Conservation (phyloP, 2,797 vertebrate genomes). For the Micrastur ruficollis region DNA sequence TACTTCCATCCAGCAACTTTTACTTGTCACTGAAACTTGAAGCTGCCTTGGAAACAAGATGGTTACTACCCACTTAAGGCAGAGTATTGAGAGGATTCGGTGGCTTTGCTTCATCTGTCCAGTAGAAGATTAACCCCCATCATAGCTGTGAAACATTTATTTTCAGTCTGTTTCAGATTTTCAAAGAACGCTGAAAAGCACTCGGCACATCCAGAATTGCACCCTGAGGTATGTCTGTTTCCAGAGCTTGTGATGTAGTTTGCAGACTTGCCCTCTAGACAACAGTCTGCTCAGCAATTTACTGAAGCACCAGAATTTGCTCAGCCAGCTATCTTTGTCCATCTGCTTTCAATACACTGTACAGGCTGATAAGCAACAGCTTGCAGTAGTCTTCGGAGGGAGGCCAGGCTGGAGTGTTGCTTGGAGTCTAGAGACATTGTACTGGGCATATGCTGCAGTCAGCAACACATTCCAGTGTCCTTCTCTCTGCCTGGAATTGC, state of each 20-base stretch:
- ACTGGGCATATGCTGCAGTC: slow-evolving; percentile 25
- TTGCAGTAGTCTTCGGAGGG: not conserved
- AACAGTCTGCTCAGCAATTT: not conserved
- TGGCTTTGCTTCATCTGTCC: not conserved
- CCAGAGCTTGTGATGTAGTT: not conserved
- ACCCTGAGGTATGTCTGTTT: not conserved
- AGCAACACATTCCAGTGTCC: slow-evolving; percentile 16
- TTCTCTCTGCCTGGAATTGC: slow-evolving; percentile 6
- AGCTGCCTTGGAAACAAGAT: not conserved
- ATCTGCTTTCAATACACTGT: not conserved
- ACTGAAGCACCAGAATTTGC: not conserved
- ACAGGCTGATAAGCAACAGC: not conserved
- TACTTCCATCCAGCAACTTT: not conserved
- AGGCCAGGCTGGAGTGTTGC: not conserved
- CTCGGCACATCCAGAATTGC: not conserved
- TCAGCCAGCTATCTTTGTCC: not conserved
- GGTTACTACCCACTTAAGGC: not conserved
- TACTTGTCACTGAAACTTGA: not conserved
- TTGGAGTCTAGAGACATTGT: not conserved
- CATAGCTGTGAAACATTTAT: not conserved
- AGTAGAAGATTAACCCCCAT: not conserved
- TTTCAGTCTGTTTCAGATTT: not conserved
- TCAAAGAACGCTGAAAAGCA: not conserved
- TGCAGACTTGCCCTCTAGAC: not conserved
- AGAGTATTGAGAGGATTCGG: not conserved